Percentiles rank a stretch among this genome's conserved stretches.
phyloP scores from a whole-genome alignment of 2,888 invertebrate genomes.

The Epistrophe grossulariae region DNA sequence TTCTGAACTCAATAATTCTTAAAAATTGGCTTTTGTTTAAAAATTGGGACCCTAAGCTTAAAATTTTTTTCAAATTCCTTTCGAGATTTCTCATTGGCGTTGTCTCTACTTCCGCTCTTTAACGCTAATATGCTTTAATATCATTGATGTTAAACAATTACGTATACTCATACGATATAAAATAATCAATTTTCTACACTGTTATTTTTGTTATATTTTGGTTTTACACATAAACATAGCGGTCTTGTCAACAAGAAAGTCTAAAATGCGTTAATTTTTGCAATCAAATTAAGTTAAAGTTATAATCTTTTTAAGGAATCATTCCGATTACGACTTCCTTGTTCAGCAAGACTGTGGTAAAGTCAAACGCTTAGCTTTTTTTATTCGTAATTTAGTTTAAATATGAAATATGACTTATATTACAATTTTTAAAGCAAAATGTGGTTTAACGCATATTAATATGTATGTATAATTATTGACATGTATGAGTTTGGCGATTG shows the following conservation, averaged over 20 bases:
- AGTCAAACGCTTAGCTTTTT: constrained; percentile 45
- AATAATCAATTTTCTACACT: not conserved
- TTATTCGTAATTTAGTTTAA: not conserved
- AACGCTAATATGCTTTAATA: constrained; percentile 38
- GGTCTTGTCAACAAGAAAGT: not conserved
- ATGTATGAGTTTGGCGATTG: too few species aligned
- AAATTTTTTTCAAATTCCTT: not conserved
- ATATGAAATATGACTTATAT: not conserved
- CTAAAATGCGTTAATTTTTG: not conserved
- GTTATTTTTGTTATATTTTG: not conserved
- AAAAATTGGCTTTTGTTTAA: constrained; percentile 23
- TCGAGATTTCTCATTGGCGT: constrained; percentile 22
- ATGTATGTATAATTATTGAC: too few species aligned
- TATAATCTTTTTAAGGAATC: not conserved
- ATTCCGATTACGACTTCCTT: not conserved
- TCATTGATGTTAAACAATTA: not conserved
- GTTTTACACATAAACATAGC: not conserved
- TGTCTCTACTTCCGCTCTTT: constrained; percentile 60
- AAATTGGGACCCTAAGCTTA: not conserved
- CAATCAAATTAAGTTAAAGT: not conserved
- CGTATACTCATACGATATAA: not conserved
- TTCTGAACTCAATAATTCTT: not conserved
- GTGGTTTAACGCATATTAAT: too few species aligned
- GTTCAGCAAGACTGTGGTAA: too few species aligned
- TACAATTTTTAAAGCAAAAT: too few species aligned